These are phyloP conservation scores for Agriopis aurantiaria DNA, from an alignment of 2,888 invertebrate species.

Conservation along the genomic window DNA sequence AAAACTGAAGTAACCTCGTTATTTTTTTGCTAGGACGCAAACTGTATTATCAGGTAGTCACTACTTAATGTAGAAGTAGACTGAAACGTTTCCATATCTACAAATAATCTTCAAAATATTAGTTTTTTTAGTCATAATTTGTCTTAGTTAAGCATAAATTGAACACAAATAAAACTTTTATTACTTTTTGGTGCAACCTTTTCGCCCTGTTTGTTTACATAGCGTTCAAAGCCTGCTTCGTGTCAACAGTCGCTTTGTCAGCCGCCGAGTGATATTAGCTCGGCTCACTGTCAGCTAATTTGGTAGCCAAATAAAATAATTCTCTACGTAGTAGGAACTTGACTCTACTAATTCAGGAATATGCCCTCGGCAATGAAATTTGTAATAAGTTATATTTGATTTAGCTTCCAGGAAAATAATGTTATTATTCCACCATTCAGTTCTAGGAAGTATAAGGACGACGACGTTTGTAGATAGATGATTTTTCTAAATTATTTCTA, in stretches of 20 bases:
- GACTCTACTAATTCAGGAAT: slow-evolving; percentile 60
- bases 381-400: slow-evolving; percentile 14
- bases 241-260: slow-evolving; percentile 85
- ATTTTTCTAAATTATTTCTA: too few species aligned
- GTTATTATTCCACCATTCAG: background rate
- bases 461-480: too few species aligned
- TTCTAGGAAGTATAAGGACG: background rate
- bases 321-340: slow-evolving; percentile 38
- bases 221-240: slow-evolving; percentile 78
- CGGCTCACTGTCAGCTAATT: slow-evolving; percentile 80
- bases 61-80: too few species aligned
- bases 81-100: background rate
- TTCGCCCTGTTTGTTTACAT: slow-evolving; percentile 78
- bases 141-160: slow-evolving; percentile 48
- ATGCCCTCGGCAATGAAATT: slow-evolving; percentile 48
- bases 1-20: background rate
- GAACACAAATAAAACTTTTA: slow-evolving; percentile 72
- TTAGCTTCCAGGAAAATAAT: background rate
- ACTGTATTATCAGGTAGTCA: too few species aligned
- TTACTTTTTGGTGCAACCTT: slow-evolving; percentile 72
- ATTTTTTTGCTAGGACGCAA: background rate
- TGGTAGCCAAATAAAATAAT: slow-evolving; percentile 78
- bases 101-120: background rate
- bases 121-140: slow-evolving; percentile 44
- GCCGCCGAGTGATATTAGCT: slow-evolving; percentile 81